Percentiles rank a stretch among this genome's conserved stretches.
Evolutionary conservation across 2,888 invertebrate genomes (phyloP).

Genomic region (Caenorhabditis doughertyi): DNA sequence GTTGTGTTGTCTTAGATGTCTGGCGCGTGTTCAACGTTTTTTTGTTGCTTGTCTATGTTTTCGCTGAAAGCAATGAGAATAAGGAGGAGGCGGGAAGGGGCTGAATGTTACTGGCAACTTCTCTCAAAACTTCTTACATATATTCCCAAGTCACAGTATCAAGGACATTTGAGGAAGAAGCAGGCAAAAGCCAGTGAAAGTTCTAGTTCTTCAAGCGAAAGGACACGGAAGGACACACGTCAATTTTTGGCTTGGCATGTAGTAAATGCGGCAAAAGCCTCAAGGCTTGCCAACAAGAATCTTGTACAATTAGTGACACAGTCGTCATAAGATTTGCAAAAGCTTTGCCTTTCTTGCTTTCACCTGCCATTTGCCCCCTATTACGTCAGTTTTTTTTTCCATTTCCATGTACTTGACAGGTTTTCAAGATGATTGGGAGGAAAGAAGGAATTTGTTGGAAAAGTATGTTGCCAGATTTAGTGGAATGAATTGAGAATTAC

Average conservation of each 20-base stretch:
- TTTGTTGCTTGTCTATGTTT: conserved; percentile 1
- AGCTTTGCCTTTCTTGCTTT: conserved; percentile 34
- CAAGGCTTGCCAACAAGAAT: conserved; percentile 43
- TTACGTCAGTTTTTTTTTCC: conserved; percentile 35
- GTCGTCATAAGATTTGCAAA: conserved; percentile 34
- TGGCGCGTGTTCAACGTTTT: conserved; percentile 41
- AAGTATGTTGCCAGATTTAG: conserved; percentile 14
- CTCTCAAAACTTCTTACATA: conserved; percentile 37
- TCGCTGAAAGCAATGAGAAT: conserved; percentile 1
- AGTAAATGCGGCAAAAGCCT: conserved; percentile 15
- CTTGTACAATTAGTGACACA: conserved; percentile 60
- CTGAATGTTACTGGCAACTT: conserved; percentile 50
- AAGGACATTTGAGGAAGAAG: conserved; percentile 51
- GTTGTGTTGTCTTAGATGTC: conserved; percentile 53
- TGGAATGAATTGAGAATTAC: neutral
- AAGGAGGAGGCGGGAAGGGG: neutral
- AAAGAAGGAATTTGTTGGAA: neutral
- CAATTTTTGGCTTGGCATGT: conserved; percentile 28
- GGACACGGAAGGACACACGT: conserved; percentile 1
- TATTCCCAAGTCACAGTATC: conserved; percentile 59
- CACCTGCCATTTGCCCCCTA: conserved; percentile 60
- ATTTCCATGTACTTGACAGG: conserved; percentile 45
- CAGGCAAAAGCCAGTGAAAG: conserved; percentile 35
- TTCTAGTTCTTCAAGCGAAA: conserved; percentile 53
- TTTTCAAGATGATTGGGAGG: conserved; percentile 40